These are phyloP conservation scores for Eleginops maclovinus DNA, from an alignment of 2,113 vertebrate genomes.

Conservation along the genomic window DNA sequence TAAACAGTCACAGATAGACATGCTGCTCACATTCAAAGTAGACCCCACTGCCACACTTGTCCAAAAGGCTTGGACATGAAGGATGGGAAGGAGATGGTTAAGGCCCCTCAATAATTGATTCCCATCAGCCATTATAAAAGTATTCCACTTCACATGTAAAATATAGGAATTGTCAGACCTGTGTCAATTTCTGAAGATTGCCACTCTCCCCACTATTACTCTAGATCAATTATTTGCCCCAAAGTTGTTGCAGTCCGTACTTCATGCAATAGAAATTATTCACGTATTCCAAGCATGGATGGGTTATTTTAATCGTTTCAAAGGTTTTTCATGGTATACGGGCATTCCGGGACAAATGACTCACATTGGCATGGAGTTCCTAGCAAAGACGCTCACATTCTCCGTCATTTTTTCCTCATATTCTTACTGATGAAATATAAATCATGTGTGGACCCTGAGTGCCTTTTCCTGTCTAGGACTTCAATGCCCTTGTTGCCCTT, in stretches of 20 bases:
- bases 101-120: conserved; percentile 60
- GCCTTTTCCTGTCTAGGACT: conserved; percentile 52
- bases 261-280: conserved; percentile 46
- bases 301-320: conserved; percentile 17
- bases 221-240: conserved; percentile 58
- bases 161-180: conserved; percentile 62
- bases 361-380: conserved; percentile 27
- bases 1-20: conserved; percentile 6
- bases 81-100: conserved; percentile 36
- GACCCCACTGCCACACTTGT: conserved; percentile 10
- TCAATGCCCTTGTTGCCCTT: background rate
- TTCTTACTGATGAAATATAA: conserved; percentile 57
- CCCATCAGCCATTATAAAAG: conserved; percentile 43
- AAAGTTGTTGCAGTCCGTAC: conserved; percentile 22
- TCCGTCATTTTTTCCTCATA: conserved; percentile 7
- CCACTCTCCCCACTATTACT: conserved; percentile 17
- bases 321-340: conserved; percentile 48
- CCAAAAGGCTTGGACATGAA: background rate
- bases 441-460: conserved; percentile 56
- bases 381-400: conserved; percentile 15
- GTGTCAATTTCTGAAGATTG: conserved; percentile 67
- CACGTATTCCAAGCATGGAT: conserved; percentile 7
- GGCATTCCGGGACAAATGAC: conserved; percentile 22
- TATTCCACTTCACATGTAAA: conserved; percentile 68
- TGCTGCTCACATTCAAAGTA: background rate